Evolutionary conservation across 1,140 invertebrate genomes (phyloP).

Genomic region (Eufriesea mexicana): DNA sequence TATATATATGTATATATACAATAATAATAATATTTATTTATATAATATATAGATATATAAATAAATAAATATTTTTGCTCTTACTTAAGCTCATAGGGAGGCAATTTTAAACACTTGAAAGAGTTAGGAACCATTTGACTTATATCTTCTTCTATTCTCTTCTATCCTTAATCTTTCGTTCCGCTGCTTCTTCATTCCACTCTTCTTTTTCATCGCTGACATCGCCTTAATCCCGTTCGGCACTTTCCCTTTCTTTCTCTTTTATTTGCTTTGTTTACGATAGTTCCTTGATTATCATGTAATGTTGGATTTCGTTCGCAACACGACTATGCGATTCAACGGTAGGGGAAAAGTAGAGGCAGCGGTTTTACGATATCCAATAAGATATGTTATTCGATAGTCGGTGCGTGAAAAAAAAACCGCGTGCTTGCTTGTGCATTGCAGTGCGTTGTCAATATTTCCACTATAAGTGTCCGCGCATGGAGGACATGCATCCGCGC

Average conservation of each 20-base stretch:
- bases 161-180: not conserved
- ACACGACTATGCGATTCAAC: conserved; percentile 58
- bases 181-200: not conserved
- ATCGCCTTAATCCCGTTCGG: not conserved
- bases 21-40: no score
- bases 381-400: conserved; percentile 41
- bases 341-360: conserved; percentile 46
- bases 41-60: not conserved
- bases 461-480: conserved; percentile 38
- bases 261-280: no score
- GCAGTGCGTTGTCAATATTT: conserved; percentile 58
- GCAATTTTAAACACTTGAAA: not conserved
- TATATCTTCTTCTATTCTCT: not conserved
- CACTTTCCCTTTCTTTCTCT: not conserved
- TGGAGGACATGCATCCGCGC: conserved; percentile 51
- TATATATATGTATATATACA: not conserved
- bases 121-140: not conserved
- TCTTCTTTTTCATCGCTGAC: not conserved
- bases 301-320: conserved; percentile 30
- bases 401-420: conserved; percentile 52
- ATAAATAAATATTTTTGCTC: not conserved
- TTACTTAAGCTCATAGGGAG: not conserved
- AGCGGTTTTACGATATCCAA: conserved; percentile 47
- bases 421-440: conserved; percentile 70
- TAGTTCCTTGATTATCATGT: not conserved